Evolutionary conservation across 2,113 vertebrate genomes (phyloP).

Genomic region (Nematolebias whitei): DNA sequence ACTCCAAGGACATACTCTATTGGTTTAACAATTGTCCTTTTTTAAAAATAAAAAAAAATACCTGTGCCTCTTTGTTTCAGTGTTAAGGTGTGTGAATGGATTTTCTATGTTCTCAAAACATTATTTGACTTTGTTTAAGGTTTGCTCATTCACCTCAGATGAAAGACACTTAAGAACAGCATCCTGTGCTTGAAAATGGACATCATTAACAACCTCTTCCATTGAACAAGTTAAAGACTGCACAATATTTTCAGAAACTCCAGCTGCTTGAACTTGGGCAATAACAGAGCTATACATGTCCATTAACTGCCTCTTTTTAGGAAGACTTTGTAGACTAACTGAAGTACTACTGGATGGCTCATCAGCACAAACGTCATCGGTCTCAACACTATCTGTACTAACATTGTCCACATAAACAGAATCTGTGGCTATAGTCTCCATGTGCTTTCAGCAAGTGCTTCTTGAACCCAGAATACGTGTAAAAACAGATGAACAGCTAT

Average conservation of each 20-base stretch:
- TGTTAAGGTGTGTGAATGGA: not conserved
- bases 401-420: not conserved
- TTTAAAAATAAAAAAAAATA: too few species aligned
- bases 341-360: not conserved
- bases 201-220: too few species aligned
- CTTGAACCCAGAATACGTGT: not conserved
- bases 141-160: not conserved
- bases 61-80: not conserved
- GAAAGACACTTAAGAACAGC: not conserved
- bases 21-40: not conserved
- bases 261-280: too few species aligned
- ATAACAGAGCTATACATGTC: too few species aligned
- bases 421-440: not conserved
- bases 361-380: not conserved
- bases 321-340: not conserved
- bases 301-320: too few species aligned
- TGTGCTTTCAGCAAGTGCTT: not conserved
- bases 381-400: too few species aligned
- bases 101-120: constrained; percentile 1
- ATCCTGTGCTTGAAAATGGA: not conserved
- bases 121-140: not conserved
- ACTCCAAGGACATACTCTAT: not conserved
- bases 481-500: not conserved
- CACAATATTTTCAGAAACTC: too few species aligned
- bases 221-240: too few species aligned